Percentiles rank a stretch among this genome's conserved stretches.
Evolutionary conservation across 2,113 vertebrate genomes (phyloP).

Genomic region (Zosterops pallidus): DNA sequence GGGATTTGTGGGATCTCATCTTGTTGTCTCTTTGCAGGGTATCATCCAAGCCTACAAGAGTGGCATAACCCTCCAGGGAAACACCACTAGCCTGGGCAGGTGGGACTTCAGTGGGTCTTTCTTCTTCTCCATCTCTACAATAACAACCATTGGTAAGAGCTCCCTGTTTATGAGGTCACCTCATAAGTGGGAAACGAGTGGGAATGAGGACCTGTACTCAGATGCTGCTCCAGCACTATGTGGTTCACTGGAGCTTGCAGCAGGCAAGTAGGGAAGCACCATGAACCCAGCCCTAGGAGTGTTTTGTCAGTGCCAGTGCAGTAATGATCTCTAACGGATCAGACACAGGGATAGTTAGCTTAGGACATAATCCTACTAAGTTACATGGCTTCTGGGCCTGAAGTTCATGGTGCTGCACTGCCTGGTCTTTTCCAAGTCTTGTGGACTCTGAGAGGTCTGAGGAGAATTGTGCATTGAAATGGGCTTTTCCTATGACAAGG

Average conservation of each 20-base stretch:
- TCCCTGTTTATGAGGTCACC: not conserved
- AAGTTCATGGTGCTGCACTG: not conserved
- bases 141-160: constrained; percentile 89
- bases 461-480: not conserved
- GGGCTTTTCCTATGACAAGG: not conserved
- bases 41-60: constrained; percentile 73
- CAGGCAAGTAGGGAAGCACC: not conserved
- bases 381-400: not conserved
- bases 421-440: not conserved
- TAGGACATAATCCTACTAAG: not conserved
- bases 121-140: constrained; percentile 89
- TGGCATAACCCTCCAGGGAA: constrained; percentile 79
- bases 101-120: constrained; percentile 90
- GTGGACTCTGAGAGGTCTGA: not conserved
- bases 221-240: not conserved
- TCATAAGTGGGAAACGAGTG: not conserved
- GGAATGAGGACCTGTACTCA: not conserved
- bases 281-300: not conserved
- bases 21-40: constrained; percentile 70
- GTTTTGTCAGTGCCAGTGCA: not conserved
- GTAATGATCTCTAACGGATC: not conserved
- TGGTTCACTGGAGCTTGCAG: not conserved
- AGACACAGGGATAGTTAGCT: not conserved
- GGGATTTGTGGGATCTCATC: not conserved
- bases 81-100: constrained; percentile 80